phyloP scores from a whole-genome alignment of 2,888 invertebrate species.

The Platerodrilus igneus region DNA sequence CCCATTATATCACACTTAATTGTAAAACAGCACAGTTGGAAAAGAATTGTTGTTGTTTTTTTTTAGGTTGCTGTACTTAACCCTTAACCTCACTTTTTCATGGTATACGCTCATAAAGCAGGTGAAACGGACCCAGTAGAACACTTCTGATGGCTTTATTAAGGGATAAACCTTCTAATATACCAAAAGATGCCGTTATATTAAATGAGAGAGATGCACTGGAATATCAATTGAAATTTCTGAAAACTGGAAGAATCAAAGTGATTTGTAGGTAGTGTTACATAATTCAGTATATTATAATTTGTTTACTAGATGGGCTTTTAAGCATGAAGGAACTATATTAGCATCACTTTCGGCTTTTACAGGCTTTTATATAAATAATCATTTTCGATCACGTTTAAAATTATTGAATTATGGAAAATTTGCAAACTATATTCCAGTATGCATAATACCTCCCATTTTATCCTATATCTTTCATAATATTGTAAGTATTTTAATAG shows the following conservation, averaged over 20 bases:
- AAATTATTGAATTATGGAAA: constrained; percentile 57
- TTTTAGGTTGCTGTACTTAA: too few species aligned
- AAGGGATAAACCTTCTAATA: constrained; percentile 43
- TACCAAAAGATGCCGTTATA: constrained; percentile 60
- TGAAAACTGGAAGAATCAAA: constrained; percentile 56
- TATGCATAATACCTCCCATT: constrained; percentile 56
- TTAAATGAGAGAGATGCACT: constrained; percentile 57
- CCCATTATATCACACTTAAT: too few species aligned
- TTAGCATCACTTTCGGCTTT: constrained; percentile 53
- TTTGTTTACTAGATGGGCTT: constrained; percentile 53
- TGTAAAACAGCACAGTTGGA: too few species aligned
- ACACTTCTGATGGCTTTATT: constrained; percentile 64
- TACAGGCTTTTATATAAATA: constrained; percentile 59
- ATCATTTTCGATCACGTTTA: constrained; percentile 58
- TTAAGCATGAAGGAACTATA: constrained; percentile 51
- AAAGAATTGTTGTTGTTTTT: too few species aligned
- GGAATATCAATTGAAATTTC: constrained; percentile 55
- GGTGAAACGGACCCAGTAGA: too few species aligned
- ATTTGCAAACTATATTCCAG: constrained; percentile 58
- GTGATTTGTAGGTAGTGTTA: constrained; percentile 56
- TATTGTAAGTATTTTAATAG: constrained; percentile 45
- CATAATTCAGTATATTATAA: constrained; percentile 11
- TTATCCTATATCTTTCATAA: constrained; percentile 55
- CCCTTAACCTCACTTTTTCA: too few species aligned
- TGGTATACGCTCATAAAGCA: too few species aligned